These are phyloP conservation scores for Theropithecus gelada DNA, from an alignment of 2,113 vertebrate genomes.

Conservation along the genomic window DNA sequence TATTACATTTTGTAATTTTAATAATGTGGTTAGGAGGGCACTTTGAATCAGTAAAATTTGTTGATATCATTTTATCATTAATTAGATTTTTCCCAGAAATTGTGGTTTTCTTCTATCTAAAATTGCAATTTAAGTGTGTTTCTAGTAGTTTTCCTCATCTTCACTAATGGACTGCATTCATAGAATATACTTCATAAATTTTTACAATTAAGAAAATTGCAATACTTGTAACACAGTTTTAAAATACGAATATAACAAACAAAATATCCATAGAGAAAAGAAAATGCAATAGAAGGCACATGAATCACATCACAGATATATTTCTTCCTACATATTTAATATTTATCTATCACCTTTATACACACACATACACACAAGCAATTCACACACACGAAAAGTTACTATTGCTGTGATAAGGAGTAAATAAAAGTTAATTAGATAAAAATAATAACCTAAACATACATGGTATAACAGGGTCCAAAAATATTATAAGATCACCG, in stretches of 20 bases:
- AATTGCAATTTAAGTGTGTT: neutral
- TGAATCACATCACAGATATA: neutral
- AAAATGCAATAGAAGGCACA: neutral
- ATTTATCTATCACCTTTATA: neutral
- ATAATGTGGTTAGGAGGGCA: neutral
- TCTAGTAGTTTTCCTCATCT: conserved; percentile 26
- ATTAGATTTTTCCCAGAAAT: conserved; percentile 5
- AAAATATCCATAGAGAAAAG: neutral
- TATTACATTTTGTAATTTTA: conserved; percentile 30
- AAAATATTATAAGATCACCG: neutral
- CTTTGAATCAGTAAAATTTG: conserved; percentile 56
- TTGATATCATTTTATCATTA: neutral
- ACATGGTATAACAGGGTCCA: neutral
- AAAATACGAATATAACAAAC: neutral
- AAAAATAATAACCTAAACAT: neutral
- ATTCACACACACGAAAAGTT: neutral
- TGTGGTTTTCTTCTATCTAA: neutral
- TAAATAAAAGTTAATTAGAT: conserved; percentile 7
- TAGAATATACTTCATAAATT: conserved; percentile 33
- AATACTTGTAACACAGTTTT: conserved; percentile 15
- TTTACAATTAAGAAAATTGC: conserved; percentile 3
- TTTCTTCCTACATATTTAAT: neutral
- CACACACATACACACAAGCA: conserved; percentile 47
- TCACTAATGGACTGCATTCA: neutral
- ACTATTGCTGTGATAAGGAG: neutral